A percentile compares a stretch with the other conserved stretches of the same genome.
Conservation (phyloP, 1,140 invertebrate genomes). For the Frieseomelitta varia region DNA sequence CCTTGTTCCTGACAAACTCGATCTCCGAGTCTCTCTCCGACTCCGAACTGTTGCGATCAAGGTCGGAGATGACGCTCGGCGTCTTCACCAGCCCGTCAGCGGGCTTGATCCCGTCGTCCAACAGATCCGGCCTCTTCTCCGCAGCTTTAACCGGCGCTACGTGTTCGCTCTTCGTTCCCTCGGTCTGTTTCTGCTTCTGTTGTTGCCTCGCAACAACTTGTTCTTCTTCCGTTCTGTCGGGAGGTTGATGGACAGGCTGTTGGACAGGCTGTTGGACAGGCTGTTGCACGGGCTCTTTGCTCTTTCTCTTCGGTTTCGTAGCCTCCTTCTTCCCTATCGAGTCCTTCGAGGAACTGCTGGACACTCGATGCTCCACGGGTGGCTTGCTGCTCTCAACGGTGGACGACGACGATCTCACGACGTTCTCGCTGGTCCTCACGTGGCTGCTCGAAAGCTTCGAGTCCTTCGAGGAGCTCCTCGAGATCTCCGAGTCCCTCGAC, state of each 20-base stretch:
- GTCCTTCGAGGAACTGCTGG: slow-evolving; percentile 70
- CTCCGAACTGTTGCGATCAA: slow-evolving; percentile 88
- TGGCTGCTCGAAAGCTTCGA: slow-evolving; percentile 50
- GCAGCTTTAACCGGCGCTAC: background rate
- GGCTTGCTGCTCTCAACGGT: slow-evolving; percentile 41
- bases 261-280: too few relatives aligned
- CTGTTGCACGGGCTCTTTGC: slow-evolving; percentile 61
- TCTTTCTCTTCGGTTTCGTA: slow-evolving; percentile 74
- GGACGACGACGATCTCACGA: slow-evolving; percentile 10
- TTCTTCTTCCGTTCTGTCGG: slow-evolving; percentile 33
- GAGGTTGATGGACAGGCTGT: slow-evolving; percentile 39
- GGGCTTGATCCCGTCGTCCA: slow-evolving; percentile 41
- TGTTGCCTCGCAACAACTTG: background rate
- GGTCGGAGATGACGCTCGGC: slow-evolving; percentile 78
- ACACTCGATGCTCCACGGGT: slow-evolving; percentile 44
- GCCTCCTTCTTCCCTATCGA: slow-evolving; percentile 70
- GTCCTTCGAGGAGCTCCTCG: slow-evolving; percentile 50
- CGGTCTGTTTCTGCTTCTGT: slow-evolving; percentile 10
- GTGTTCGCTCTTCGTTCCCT: background rate
- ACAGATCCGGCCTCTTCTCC: slow-evolving; percentile 35
- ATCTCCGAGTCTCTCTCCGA: slow-evolving; percentile 89
- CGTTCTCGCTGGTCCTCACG: background rate
- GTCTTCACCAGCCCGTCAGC: slow-evolving; percentile 60
- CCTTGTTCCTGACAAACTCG: slow-evolving; percentile 81
- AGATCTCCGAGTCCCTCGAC: slow-evolving; percentile 67